Conservation (phyloP, 2,888 invertebrate genomes). For the Amiota mariae region DNA sequence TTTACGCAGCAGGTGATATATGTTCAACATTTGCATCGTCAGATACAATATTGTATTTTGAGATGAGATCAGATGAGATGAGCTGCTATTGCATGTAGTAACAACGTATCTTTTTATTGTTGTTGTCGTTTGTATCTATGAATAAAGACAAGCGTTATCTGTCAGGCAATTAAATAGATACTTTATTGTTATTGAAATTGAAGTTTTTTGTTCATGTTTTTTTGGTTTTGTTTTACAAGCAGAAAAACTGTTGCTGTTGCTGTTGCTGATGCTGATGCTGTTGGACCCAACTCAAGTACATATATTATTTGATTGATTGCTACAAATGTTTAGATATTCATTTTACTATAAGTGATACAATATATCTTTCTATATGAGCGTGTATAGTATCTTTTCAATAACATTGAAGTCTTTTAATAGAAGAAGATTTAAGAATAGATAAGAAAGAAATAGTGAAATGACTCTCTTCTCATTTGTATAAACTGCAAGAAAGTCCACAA, state of each 20-base stretch:
- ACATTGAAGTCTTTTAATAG: constrained; percentile 1
- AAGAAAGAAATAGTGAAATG: too few relatives aligned
- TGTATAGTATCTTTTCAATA: background rate
- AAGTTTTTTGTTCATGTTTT: constrained; percentile 31
- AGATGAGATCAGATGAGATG: constrained; percentile 45
- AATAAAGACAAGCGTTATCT: constrained; percentile 52
- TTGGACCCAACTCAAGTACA: too few relatives aligned
- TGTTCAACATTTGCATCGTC: constrained; percentile 38
- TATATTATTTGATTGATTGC: constrained; percentile 56
- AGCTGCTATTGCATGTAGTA: background rate
- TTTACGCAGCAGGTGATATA: constrained; percentile 66
- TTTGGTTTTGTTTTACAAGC: constrained; percentile 36
- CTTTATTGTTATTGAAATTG: constrained; percentile 67
- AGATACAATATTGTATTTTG: background rate
- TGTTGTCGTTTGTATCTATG: background rate
- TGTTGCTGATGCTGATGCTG: too few relatives aligned
- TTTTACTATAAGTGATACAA: background rate
- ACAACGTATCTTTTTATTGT: background rate
- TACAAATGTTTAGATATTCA: constrained; percentile 6
- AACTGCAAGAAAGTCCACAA: too few relatives aligned
- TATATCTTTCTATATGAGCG: background rate
- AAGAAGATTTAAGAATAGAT: too few relatives aligned
- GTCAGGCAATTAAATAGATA: constrained; percentile 68
- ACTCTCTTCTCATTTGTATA: too few relatives aligned
- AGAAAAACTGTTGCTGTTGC: background rate